Conservation (phyloP, 2,888 invertebrate species). For the Escarpia spicata region DNA sequence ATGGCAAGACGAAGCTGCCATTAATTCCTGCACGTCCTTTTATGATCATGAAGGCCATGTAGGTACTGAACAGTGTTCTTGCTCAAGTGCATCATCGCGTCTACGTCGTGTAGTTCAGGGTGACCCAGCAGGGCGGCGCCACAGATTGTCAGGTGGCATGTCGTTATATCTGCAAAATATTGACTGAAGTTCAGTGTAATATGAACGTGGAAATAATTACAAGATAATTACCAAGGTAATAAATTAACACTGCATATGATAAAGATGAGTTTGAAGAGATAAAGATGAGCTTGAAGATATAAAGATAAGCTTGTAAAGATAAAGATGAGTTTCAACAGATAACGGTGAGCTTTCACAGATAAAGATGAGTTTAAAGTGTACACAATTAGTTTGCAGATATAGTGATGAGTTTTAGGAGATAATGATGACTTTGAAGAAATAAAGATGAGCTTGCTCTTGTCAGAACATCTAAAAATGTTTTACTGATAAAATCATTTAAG, state of each 20-base stretch:
- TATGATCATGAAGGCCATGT: neutral
- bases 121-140: neutral
- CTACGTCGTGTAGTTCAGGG: neutral
- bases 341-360: too few relatives aligned
- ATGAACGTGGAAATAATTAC: neutral
- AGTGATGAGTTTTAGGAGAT: too few relatives aligned
- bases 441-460: too few relatives aligned
- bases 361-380: too few relatives aligned
- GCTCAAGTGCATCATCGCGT: neutral
- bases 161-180: neutral
- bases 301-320: neutral
- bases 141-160: neutral
- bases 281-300: neutral
- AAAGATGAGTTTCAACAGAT: too few relatives aligned
- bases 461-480: neutral
- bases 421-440: too few relatives aligned
- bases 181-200: neutral
- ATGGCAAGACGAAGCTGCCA: neutral
- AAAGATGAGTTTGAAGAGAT: neutral
- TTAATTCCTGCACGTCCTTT: neutral
- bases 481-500: neutral
- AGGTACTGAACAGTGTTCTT: neutral
- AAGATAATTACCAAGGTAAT: neutral
- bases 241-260: neutral
- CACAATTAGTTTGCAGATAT: too few relatives aligned